Percentiles rank a stretch among this genome's conserved stretches.
These are phyloP conservation scores for Cyprinodon tularosa DNA, from an alignment of 2,113 vertebrate genomes.

Conservation along the genomic window DNA sequence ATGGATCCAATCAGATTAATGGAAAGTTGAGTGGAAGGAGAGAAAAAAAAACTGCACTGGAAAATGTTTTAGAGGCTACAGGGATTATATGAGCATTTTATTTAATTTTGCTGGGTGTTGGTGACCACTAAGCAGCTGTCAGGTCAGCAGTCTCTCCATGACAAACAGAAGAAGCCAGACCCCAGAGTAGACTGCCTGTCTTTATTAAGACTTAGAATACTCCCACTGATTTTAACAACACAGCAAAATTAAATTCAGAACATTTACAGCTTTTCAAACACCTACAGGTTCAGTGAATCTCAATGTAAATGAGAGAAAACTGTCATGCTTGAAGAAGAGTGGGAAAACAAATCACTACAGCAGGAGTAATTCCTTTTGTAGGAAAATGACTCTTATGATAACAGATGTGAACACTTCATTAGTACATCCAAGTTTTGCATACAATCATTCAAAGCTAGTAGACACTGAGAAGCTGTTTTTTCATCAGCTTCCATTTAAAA, in stretches of 20 bases:
- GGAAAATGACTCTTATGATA: slow-evolving; percentile 18
- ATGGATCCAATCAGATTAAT: background rate
- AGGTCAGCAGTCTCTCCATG: background rate
- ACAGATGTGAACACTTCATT: slow-evolving; percentile 15
- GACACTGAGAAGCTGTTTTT: slow-evolving; percentile 38
- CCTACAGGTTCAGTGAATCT: slow-evolving; percentile 41
- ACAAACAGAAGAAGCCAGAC: slow-evolving; percentile 6
- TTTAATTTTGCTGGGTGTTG: background rate
- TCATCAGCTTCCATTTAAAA: slow-evolving; percentile 24
- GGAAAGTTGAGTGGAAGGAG: background rate
- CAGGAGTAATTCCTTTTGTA: slow-evolving; percentile 15
- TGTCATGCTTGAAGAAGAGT: slow-evolving; percentile 52
- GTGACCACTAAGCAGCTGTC: background rate
- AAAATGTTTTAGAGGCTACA: background rate
- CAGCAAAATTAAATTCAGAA: slow-evolving; percentile 73
- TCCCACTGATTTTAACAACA: slow-evolving; percentile 54
- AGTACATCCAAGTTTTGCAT: slow-evolving; percentile 53
- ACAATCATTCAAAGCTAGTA: slow-evolving; percentile 52
- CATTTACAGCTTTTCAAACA: slow-evolving; percentile 61
- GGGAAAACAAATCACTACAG: slow-evolving; percentile 17
- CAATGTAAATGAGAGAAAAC: slow-evolving; percentile 36
- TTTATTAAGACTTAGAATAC: slow-evolving; percentile 73
- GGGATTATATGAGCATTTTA: background rate
- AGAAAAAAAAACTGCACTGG: background rate
- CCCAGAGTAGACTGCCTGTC: slow-evolving; percentile 51